Conservation (phyloP, 2,888 invertebrate genomes). For the Eutolmus rufibarbis region DNA sequence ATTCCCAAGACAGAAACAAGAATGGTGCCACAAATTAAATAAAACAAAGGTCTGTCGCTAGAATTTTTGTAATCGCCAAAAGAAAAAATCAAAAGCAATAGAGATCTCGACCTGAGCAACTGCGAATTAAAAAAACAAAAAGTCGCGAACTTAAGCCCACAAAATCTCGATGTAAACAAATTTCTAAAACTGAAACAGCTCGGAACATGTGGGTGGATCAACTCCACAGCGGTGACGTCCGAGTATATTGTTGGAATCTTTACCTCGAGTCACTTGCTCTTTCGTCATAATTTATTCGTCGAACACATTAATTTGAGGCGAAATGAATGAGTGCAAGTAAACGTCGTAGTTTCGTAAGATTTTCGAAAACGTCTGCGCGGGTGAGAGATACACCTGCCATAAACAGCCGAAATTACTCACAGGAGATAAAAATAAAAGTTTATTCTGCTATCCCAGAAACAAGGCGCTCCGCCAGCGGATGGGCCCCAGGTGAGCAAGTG, state of each 20-base stretch:
- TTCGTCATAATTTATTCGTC: background rate
- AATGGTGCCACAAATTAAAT: background rate
- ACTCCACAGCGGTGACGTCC: conserved; percentile 1
- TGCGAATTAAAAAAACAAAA: background rate
- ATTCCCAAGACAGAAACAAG: background rate
- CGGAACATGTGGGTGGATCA: background rate
- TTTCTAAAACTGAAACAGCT: conserved; percentile 4
- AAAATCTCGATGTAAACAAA: conserved; percentile 28
- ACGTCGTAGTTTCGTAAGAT: background rate
- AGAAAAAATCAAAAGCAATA: background rate
- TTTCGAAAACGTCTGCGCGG: background rate
- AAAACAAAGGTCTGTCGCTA: background rate
- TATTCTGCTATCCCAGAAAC: background rate
- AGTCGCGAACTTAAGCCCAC: background rate
- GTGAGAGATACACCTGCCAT: background rate
- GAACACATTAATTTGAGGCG: background rate
- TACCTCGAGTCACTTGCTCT: background rate
- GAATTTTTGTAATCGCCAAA: background rate
- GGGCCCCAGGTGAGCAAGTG: background rate
- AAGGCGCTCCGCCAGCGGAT: background rate
- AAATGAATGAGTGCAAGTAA: background rate
- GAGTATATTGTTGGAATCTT: background rate
- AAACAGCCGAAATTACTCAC: conserved; percentile 17
- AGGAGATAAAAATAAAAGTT: background rate
- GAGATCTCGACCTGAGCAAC: background rate